These are phyloP conservation scores for Urocyon cinereoargenteus DNA, from an alignment of 2,797 vertebrate genomes.

Conservation along the genomic window DNA sequence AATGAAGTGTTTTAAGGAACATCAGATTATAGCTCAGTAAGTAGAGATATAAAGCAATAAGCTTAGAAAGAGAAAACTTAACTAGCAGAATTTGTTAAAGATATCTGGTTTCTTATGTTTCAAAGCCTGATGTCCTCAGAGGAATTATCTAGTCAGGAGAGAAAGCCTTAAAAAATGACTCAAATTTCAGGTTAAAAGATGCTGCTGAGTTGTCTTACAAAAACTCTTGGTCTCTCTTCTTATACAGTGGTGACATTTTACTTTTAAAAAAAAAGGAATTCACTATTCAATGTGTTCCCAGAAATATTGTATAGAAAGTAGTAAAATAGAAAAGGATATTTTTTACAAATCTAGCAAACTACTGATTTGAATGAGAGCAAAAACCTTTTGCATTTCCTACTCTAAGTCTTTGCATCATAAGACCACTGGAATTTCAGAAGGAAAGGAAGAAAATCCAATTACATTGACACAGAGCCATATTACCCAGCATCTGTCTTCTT, in stretches of 20 bases:
- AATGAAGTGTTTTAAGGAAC: neutral
- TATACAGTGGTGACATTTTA: neutral
- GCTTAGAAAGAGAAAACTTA: neutral
- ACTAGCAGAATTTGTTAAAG: neutral
- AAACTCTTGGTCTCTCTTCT: constrained; percentile 46
- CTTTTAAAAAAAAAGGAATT: neutral
- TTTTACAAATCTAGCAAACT: neutral
- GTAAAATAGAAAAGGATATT: constrained; percentile 38
- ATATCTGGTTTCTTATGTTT: constrained; percentile 34
- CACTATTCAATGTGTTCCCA: constrained; percentile 9
- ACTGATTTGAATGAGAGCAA: constrained; percentile 25
- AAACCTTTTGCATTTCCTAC: neutral
- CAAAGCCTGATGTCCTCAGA: constrained; percentile 26
- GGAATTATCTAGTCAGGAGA: constrained; percentile 50
- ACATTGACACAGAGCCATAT: neutral
- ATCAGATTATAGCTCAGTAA: neutral
- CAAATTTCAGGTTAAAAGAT: constrained; percentile 37
- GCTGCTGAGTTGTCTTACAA: neutral
- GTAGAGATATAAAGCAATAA: neutral
- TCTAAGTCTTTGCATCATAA: constrained; percentile 30
- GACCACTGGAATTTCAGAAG: neutral
- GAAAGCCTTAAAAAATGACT: constrained; percentile 15
- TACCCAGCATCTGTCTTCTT: neutral
- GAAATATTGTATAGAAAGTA: constrained; percentile 14
- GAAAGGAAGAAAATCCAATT: neutral